Base-by-base conservation (phyloP, 2,797 vertebrate genomes). In the Rhincodon typus region DNA sequence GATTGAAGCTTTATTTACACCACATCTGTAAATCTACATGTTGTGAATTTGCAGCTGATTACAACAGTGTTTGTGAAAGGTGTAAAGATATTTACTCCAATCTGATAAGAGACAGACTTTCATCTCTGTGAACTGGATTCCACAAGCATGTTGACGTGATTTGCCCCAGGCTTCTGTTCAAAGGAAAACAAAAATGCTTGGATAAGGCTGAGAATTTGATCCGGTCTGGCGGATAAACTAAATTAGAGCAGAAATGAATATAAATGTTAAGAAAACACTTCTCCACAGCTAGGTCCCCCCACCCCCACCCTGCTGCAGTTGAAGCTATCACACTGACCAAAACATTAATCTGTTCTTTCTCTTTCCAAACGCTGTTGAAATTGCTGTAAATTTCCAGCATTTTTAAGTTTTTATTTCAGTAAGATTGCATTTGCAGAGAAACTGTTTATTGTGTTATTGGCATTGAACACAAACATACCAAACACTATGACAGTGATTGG, bases 21-120 rank as follows among this genome's bases (percentile, higher is more conserved):
- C 46, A 74, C 70, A 74, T 69, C 94, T 94, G 70, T 74, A 94
- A 94, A 94, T 94, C 69, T 74, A 50, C 69, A 53, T 53, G 94
- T 94, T 94, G 94, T 53, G 94, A 94, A 53, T 94, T 50, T 94
- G 42, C 94, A 34, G 46, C 70, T 74, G 94, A 94, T 94, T 94
- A 74, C 74, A 74, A 94, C 42, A 94, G 23, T 94, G 70, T 46
- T 74, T 94, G 46, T 34, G 46, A 74, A 74, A 94, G 94, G 94
- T 94, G 70, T 53, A 74, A 74, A 53, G 25, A 53, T 94, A 72
- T 94, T 74, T 50, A 17, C 46, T 94, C 69, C 34, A 46, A 94
- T 72, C 69, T 77, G 69, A 94, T 74, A 53, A 69, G 46, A 72
- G 27, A 74, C 94, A 94, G 46, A 34, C 46, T 72, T 94, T 21